These are phyloP conservation scores for Brachyhypopomus occidentalis DNA, from an alignment of 2,113 vertebrate genomes.

Conservation along the genomic window DNA sequence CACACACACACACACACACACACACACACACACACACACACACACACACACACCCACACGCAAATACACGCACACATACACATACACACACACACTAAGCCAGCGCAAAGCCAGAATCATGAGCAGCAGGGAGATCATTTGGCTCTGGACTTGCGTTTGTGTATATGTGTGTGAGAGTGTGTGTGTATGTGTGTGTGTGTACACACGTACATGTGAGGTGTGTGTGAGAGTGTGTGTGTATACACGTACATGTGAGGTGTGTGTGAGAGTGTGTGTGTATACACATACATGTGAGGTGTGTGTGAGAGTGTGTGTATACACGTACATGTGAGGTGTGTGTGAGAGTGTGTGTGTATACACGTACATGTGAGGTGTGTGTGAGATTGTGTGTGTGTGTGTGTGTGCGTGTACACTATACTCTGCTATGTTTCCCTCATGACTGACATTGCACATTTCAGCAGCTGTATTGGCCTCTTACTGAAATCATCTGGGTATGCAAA, in stretches of 20 bases:
- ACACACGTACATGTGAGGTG: slow-evolving; percentile 46
- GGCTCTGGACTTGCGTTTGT: slow-evolving; percentile 7
- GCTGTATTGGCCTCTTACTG: slow-evolving; percentile 33
- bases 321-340: slow-evolving; percentile 40
- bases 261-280: slow-evolving; percentile 5
- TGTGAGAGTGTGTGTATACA: slow-evolving; percentile 34
- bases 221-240: slow-evolving; percentile 12
- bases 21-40: no score
- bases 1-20: no score
- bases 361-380: slow-evolving; percentile 3
- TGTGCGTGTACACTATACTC: slow-evolving; percentile 49
- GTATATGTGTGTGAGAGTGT: not conserved
- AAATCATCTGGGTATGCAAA: slow-evolving; percentile 42
- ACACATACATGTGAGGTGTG: no score
- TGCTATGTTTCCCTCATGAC: slow-evolving; percentile 40
- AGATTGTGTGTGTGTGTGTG: slow-evolving; percentile 30
- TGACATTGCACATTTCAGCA: slow-evolving; percentile 45
- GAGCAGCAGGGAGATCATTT: slow-evolving; percentile 3
- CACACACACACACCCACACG: no score
- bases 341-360: not conserved
- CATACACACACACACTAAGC: no score
- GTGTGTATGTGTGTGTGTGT: slow-evolving; percentile 43
- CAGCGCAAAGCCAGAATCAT: not conserved
- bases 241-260: not conserved
- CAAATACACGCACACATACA: no score